Evolutionary conservation across 2,797 vertebrate genomes (phyloP), one percentile per base, ranked within the genome.

Genomic region (Acrossocheilus wenchowensis): DNA sequence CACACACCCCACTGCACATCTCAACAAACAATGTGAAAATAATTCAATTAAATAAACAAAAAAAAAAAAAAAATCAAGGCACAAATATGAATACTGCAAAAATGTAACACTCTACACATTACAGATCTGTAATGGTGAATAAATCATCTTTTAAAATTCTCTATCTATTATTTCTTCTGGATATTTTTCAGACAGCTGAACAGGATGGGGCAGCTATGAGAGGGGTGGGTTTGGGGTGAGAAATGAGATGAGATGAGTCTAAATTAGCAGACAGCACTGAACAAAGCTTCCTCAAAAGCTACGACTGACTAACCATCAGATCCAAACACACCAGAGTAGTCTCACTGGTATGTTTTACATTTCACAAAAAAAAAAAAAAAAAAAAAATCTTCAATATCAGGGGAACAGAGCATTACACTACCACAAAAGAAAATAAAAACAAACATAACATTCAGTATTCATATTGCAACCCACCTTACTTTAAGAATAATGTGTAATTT

Each of bases 81-180:
- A 95, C 95, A 93, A 93, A 93, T 90, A 95, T 93, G 91, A 95
- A 95, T 93, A 94, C 94, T 94, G 94, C 93, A 92, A 93, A 86
- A 86, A 92, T 89, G 87, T 86, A 87, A 90, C 88, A 90, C 89
- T 91, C 86, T 83, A 87, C 64, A 82, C 84, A 90, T 89, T 89
- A 93, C 68, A 88, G 85, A 48, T 84, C n/a, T 89, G 84, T 88
- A 83, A 89, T 81, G 66, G 43, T 81, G 83, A 88, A 89, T 41
- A 89, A 86, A 81, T 86, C 26, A 30, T 86, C 68, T 79, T 81
- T 72, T 57, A 79, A 75, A 78, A 68, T 26, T 19, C 3, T 74
- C 41, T 77, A 82, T 88, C 50, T 77, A 82, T 88, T 41, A 39
- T 86, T 85, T 85, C 50, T 71, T 68, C 36, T 73, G 77, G 68